Evolutionary conservation across 2,113 vertebrate genomes (phyloP).

Genomic region (Bufo bufo): DNA sequence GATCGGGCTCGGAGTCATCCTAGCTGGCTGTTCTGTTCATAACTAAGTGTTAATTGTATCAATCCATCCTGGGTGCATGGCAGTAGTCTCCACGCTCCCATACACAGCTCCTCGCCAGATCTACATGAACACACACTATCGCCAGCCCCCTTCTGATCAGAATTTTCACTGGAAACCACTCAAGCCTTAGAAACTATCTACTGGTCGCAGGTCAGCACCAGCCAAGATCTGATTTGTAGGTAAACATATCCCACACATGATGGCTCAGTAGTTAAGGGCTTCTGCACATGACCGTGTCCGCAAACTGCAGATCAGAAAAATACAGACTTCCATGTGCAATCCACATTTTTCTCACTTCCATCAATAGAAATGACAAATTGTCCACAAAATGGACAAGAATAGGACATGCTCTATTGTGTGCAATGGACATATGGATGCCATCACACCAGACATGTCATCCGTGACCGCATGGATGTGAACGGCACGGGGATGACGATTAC

Average conservation of each 20-base stretch:
- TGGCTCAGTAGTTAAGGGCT: no score
- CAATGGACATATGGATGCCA: no score
- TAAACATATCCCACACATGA: neutral
- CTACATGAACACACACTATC: neutral
- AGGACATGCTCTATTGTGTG: no score
- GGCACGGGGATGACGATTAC: no score
- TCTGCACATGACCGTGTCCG: no score
- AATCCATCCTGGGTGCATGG: conserved; percentile 36
- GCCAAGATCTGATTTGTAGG: neutral
- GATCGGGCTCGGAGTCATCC: conserved; percentile 23
- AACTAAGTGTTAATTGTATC: conserved; percentile 43
- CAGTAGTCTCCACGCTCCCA: conserved; percentile 32
- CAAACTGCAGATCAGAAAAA: no score
- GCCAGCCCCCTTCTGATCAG: conserved; percentile 15
- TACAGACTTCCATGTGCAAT: no score
- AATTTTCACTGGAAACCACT: conserved; percentile 18
- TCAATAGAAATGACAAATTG: no score
- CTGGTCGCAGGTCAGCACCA: neutral
- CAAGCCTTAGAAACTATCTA: neutral
- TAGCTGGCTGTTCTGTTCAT: conserved; percentile 28
- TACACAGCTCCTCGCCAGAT: neutral
- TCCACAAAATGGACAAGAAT: no score
- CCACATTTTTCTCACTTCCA: no score
- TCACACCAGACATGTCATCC: no score
- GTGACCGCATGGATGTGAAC: no score